Evolutionary conservation across 2,797 vertebrate species (phyloP).

Genomic region (Acipenser oxyrinchus): DNA sequence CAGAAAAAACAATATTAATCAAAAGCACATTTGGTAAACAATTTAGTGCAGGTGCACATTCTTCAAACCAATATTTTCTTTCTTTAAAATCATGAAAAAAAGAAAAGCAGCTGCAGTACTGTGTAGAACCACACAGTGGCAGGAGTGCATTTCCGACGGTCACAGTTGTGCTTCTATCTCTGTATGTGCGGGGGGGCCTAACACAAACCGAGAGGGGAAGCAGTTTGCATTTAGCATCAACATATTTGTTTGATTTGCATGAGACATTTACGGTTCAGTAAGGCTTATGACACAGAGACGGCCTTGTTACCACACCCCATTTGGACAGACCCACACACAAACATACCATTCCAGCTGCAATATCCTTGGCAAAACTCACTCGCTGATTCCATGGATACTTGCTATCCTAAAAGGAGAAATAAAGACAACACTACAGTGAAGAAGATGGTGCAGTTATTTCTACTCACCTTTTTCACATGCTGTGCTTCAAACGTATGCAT

Average conservation of each 20-base stretch:
- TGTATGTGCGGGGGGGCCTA: neutral
- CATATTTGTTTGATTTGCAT: slow-evolving; percentile 4
- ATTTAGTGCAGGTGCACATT: neutral
- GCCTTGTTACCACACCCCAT: too few relatives aligned
- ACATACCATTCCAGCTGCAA: slow-evolving; percentile 88
- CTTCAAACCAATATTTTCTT: too few relatives aligned
- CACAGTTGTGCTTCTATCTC: neutral
- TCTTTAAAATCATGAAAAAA: too few relatives aligned
- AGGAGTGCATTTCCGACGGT: too few relatives aligned
- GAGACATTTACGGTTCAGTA: neutral
- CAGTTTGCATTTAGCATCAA: too few relatives aligned
- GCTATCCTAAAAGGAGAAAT: slow-evolving; percentile 61
- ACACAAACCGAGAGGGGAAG: too few relatives aligned
- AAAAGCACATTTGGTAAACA: neutral
- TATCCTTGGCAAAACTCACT: slow-evolving; percentile 91
- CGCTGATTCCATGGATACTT: slow-evolving; percentile 88
- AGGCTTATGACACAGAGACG: neutral
- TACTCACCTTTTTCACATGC: too few relatives aligned
- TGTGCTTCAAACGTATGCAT: too few relatives aligned
- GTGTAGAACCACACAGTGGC: too few relatives aligned
- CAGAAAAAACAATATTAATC: neutral
- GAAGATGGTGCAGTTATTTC: too few relatives aligned
- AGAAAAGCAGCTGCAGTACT: too few relatives aligned
- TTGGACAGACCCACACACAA: neutral
- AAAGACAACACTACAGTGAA: slow-evolving; percentile 3